Evolutionary conservation across 2,797 vertebrate genomes (phyloP).

Genomic region (Sebastes jordani): DNA sequence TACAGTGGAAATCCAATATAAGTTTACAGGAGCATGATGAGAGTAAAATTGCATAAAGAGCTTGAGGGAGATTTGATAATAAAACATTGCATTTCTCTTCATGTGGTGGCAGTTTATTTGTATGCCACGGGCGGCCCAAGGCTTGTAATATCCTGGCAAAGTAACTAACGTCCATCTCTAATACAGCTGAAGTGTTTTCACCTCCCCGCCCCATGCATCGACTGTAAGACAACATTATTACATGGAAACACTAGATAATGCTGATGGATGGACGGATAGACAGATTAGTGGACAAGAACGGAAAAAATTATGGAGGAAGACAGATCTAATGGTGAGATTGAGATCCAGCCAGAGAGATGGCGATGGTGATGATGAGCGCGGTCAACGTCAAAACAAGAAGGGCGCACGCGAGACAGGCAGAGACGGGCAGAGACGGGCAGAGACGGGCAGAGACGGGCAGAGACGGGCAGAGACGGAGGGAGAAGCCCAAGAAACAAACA

Average conservation of each 20-base stretch:
- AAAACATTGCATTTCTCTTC: conserved; percentile 44
- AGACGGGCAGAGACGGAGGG: background rate
- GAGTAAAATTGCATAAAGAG: conserved; percentile 32
- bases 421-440: background rate
- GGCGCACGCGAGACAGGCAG: background rate
- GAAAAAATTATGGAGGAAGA: background rate
- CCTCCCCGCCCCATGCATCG: background rate
- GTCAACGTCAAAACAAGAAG: background rate
- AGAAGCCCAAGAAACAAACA: conserved; percentile 33
- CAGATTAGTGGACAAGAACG: conserved; percentile 7
- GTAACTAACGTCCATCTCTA: conserved; percentile 38
- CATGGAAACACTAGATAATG: conserved; percentile 11
- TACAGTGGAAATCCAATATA: conserved; percentile 39
- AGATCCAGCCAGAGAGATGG: conserved; percentile 34
- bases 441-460: background rate
- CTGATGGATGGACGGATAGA: conserved; percentile 27
- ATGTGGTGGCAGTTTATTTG: conserved; percentile 51
- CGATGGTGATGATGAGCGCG: background rate
- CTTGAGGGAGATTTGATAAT: conserved; percentile 44
- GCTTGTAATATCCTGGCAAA: conserved; percentile 45
- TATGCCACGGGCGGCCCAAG: background rate
- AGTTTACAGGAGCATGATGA: conserved; percentile 31
- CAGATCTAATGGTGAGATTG: background rate
- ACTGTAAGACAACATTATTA: conserved; percentile 37
- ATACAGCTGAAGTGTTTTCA: conserved; percentile 35